Evolutionary conservation across 2,797 vertebrate species (phyloP), one percentile per base, ranked within the genome.

Genomic region (Cirrhinus mrigala): DNA sequence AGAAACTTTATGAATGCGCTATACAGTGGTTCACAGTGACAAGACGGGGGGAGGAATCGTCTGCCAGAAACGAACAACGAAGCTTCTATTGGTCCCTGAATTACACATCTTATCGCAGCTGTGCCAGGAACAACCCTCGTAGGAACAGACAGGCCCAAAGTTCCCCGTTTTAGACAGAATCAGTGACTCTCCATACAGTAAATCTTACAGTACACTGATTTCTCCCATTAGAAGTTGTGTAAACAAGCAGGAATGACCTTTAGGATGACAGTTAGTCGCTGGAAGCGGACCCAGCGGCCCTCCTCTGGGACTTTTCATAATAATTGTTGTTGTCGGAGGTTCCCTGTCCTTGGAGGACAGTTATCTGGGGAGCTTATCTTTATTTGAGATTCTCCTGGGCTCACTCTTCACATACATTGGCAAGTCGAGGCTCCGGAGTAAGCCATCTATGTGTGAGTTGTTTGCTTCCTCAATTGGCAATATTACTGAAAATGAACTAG

Each of bases 51-150:
- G 27, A 62, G 58, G 78, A 66, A 84, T 73, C 29, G 66, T 86
- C 74, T 81, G 64, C 66, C 79, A 84, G 44, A 74, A 86, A 83
- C 48, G 75, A 71, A 87, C 50, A 62, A 85, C 76, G 6, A 84
- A 86, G 66, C 54, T 86, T 86, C 54, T 83, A 62, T 90, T 91
- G 89, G 90, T 91, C 89, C 89, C 84, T 68, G 50, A 87, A 86
- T 83, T 52, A 54, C 68, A 86, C 64, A 52, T 76, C 82, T 88
- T 71, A 80, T 54, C 68, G 75, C 76, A 81, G 84, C 78, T 86
- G 48, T 68, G 79, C 48, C 70, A 62, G 58, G 29, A 83, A 69
- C 48, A 37, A 84, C 73, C 60, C 46, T 76, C 20, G 16, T 27
- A 27, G 48, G 24, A 74, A 82, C 81, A 40, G 62, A n/a, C 48